A percentile compares a stretch with the other conserved stretches of the same genome.
Evolutionary conservation across 2,113 vertebrate species (phyloP).

Genomic region (Cheilinus undulatus): DNA sequence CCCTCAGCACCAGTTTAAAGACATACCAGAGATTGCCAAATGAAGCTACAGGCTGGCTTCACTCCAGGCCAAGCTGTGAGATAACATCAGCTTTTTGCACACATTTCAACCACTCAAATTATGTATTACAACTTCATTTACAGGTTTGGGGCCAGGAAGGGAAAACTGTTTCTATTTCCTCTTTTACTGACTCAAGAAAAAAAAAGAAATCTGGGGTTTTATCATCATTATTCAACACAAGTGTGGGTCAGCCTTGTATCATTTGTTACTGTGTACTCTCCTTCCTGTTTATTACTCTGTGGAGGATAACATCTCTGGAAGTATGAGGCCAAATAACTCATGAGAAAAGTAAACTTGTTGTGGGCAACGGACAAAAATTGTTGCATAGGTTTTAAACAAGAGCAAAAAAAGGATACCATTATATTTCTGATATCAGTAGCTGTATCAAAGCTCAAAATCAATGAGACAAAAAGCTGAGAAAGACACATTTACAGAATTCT

Average conservation of each 20-base stretch:
- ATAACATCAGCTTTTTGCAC: neutral
- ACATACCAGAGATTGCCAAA: constrained; percentile 18
- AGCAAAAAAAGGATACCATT: too few relatives aligned
- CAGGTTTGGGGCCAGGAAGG: neutral
- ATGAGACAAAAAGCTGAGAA: too few relatives aligned
- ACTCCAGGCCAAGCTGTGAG: constrained; percentile 12
- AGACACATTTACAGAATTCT: too few relatives aligned
- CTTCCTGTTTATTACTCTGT: constrained; percentile 55
- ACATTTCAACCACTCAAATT: neutral
- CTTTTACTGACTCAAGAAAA: neutral
- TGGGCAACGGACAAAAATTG: neutral
- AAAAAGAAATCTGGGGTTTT: constrained; percentile 6
- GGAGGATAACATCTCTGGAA: constrained; percentile 42
- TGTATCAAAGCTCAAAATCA: too few relatives aligned
- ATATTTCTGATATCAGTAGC: too few relatives aligned
- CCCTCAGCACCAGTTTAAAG: neutral
- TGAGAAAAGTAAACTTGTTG: constrained; percentile 1
- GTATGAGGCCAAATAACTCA: neutral
- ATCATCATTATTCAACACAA: constrained; percentile 29
- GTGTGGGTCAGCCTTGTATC: neutral
- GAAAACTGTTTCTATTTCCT: neutral
- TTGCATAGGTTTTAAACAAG: too few relatives aligned
- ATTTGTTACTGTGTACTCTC: neutral
- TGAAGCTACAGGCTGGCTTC: neutral
- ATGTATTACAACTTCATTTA: neutral